Evolutionary conservation across 1,140 invertebrate genomes (phyloP).

Genomic region (Atta colombica): DNA sequence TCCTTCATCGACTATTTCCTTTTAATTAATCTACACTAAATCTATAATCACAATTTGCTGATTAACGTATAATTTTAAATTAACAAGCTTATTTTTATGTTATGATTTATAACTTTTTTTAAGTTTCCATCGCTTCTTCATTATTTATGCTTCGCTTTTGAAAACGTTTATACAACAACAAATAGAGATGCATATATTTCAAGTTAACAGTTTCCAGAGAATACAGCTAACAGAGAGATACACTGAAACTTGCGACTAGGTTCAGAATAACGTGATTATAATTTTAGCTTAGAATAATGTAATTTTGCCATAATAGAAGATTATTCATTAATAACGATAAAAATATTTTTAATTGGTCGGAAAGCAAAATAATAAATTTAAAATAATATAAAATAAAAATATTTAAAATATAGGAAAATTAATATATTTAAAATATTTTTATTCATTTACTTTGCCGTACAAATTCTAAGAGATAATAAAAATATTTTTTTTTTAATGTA

Average conservation of each 20-base stretch:
- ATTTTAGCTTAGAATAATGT: constrained; percentile 16
- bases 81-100: background rate
- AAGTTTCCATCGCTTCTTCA: background rate
- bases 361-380: background rate
- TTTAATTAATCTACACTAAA: background rate
- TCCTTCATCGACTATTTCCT: background rate
- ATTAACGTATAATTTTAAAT: background rate
- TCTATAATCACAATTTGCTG: background rate
- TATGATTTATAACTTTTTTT: constrained; percentile 5
- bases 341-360: background rate
- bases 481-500: background rate
- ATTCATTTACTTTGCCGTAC: background rate
- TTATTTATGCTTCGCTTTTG: background rate
- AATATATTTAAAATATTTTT: background rate
- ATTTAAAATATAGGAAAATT: background rate
- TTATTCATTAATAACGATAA: background rate
- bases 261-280: background rate
- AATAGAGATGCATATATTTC: constrained; percentile 21
- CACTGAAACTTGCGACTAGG: background rate
- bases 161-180: constrained; percentile 7
- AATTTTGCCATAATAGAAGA: background rate
- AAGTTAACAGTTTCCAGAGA: constrained; percentile 37
- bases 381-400: constrained; percentile 20
- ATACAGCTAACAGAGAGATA: constrained; percentile 18
- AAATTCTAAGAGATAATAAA: background rate